Base-by-base conservation (phyloP, 2,113 vertebrate species). In the Labeo rohita region DNA sequence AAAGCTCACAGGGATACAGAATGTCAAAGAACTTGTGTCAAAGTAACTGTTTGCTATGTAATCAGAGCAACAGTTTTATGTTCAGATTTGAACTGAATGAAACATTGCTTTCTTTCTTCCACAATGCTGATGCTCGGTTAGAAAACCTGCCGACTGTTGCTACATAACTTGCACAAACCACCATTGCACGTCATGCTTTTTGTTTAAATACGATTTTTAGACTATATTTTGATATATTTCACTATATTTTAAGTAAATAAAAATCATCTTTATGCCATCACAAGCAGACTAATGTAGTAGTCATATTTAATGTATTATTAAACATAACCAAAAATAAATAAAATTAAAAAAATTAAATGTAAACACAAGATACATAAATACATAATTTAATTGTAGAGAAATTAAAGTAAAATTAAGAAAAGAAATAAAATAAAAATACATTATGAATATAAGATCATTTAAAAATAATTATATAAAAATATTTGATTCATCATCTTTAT, bases 1-100 rank as follows among this genome's bases (percentile, higher is more conserved):
- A 68, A 45, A 81, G 80, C 80, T 81, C 61, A 68, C 43, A 68
- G 61, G 61, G 43, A 81, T 63, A 43, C 28, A 47, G 13, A 45
- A 80, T 47, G 61, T 34, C 43, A 66, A 49, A 81, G 21, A 75
- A 23, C 73, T 8, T 23, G 59, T 11, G 39, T 59, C 7, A 16
- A 59, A 54, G 15, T 54, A 54, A 59, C 16, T 59, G 56, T 43
- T 43, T 72, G 36, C 39, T 72, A 18, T 36, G 28, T 8, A 36
- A 72, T 72, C 39, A 45, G 16, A 43, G 18, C 54, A 59, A 4
- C 7, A 4, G 39, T 43, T 66, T 66, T 36, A 36, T 36, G 8
- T 43, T 70, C 15, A 72, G 15, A 16, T 70, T 70, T 43, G 34
- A 70, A 39, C 34, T 39, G 15, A 70, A 72, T 21, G 0, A 34